phyloP scores from a whole-genome alignment of 2,888 invertebrate species.

The Schizaphis graminum region DNA sequence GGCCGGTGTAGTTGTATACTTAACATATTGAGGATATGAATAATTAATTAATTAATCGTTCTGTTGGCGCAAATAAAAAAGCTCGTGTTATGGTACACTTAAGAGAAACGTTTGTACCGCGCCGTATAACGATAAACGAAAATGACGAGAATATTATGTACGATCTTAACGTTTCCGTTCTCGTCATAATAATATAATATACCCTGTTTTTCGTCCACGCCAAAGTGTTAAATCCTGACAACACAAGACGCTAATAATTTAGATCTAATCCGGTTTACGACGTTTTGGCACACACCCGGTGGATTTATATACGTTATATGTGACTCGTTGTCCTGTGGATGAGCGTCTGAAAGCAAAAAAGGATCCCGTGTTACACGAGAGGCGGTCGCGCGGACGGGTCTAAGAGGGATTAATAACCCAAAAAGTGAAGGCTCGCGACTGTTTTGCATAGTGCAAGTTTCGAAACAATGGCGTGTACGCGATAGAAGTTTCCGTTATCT shows the following conservation, averaged over 20 bases:
- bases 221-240: not conserved
- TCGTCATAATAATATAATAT: not conserved
- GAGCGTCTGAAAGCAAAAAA: constrained; percentile 29
- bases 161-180: not conserved
- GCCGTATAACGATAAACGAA: not conserved
- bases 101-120: not conserved
- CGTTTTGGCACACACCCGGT: not conserved
- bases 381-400: constrained; percentile 26
- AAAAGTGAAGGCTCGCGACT: not conserved
- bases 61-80: not conserved
- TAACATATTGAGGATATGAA: not conserved
- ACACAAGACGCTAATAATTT: constrained; percentile 12
- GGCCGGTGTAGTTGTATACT: not conserved
- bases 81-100: not conserved
- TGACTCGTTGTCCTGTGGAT: not conserved
- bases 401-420: constrained; percentile 36
- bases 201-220: not conserved
- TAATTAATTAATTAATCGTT: not conserved
- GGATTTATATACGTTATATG: not conserved
- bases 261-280: constrained; percentile 25
- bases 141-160: not conserved
- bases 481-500: constrained; percentile 47
- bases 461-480: constrained; percentile 43
- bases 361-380: not conserved
- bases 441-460: constrained; percentile 44